These are phyloP conservation scores for Thalassoma bifasciatum DNA, from an alignment of 2,113 vertebrate genomes.

Conservation along the genomic window DNA sequence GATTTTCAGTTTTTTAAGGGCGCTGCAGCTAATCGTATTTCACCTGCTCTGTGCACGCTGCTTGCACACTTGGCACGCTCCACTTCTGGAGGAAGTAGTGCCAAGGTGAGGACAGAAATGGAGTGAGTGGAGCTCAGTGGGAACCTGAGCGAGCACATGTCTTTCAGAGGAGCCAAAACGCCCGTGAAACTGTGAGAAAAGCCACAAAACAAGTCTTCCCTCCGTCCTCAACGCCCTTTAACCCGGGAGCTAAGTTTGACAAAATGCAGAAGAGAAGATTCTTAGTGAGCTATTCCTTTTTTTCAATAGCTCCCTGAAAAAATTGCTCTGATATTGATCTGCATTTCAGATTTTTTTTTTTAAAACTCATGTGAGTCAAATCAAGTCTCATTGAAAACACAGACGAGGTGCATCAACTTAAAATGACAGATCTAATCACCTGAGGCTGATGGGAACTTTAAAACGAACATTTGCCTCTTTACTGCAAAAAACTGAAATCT, in stretches of 20 bases:
- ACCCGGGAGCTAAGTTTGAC: conserved; percentile 38
- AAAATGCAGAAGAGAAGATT: conserved; percentile 8
- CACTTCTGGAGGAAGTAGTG: conserved; percentile 64
- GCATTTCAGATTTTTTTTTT: conserved; percentile 19
- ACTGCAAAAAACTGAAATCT: too few relatives aligned
- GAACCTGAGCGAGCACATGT: conserved; percentile 82
- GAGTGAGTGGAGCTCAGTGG: conserved; percentile 81
- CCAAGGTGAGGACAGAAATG: conserved; percentile 77
- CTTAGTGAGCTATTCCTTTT: background rate
- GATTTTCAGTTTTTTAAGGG: background rate
- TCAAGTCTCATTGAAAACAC: too few relatives aligned
- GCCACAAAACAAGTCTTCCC: conserved; percentile 38
- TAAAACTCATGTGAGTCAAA: conserved; percentile 8
- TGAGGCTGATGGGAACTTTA: background rate
- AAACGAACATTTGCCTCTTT: too few relatives aligned
- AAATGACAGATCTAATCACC: conserved; percentile 10
- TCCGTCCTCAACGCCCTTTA: conserved; percentile 50
- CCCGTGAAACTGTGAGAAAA: conserved; percentile 67
- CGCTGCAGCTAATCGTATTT: conserved; percentile 24
- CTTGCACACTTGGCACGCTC: conserved; percentile 72
- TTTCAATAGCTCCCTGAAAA: too few relatives aligned
- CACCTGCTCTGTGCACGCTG: conserved; percentile 56
- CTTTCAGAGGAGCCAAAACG: conserved; percentile 80
- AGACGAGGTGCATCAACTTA: background rate
- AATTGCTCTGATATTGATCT: background rate